Evolutionary conservation across 2,888 invertebrate genomes (phyloP), one percentile per base, ranked within the genome.

Genomic region (Hydroisotoma schaefferi): DNA sequence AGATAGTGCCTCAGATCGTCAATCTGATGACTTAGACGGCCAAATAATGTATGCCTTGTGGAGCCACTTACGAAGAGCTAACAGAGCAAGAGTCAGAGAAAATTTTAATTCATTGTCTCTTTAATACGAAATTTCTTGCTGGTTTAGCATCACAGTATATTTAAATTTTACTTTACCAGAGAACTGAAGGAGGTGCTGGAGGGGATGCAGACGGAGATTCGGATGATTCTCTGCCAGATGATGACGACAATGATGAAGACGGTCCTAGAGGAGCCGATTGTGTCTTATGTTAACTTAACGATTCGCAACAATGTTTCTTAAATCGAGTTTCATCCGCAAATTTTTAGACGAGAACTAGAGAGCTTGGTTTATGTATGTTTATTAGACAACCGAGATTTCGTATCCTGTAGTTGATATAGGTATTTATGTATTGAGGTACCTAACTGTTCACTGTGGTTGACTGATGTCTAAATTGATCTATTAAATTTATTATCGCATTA

Each of bases 11-110:
- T 69, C 76, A 3, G 70, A 67, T 8, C 72, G 75, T 28, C 76
- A 77, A 57, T 76, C 77, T 12, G 78, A 78, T 64, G 75, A 77
- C 66, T 76, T 81, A 58, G 80, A 80, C 67, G 78, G 80, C 4
- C 78, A 80, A 67, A 78, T 81, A 76, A 74, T 82, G 62, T 80
- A 80, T 79, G 77, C 80, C 55, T 75, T 82, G 54, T 77, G 81
- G 76, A 77, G 80, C 65, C 79, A 80, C 65, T 75, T 81, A 51
- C 73, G 78, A 29, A 74, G 78, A 55, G 76, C 76, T 15, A 76
- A 78, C 22, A 73, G 79, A 65, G 64, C 76, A 48, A 68, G 73
- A 55, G 74, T 76, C 72, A 59, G 46, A 20, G 22, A 28, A 15
- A 27, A n/a, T 27, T 49, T 15, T 23, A n/a, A 22, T 4, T 49